Percentiles rank a stretch among this genome's conserved stretches.
These are phyloP conservation scores for Octopus bimaculoides DNA, from an alignment of 1,140 invertebrate genomes.

Conservation along the genomic window DNA sequence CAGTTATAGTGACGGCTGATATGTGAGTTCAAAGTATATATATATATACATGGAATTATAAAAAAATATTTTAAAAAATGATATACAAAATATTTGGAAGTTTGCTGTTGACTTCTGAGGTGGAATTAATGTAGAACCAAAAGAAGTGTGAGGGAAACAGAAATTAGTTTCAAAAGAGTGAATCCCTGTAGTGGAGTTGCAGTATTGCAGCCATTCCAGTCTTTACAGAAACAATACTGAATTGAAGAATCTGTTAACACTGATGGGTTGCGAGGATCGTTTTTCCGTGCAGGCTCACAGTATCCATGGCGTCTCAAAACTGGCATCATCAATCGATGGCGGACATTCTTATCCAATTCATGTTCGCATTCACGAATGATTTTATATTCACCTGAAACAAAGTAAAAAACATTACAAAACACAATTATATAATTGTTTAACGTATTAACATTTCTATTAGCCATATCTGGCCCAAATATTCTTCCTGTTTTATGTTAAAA, in stretches of 20 bases:
- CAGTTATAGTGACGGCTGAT: too few relatives aligned
- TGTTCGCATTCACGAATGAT: constrained; percentile 52
- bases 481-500: too few relatives aligned
- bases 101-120: too few relatives aligned
- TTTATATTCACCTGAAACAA: constrained; percentile 42
- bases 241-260: constrained; percentile 32
- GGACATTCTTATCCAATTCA: constrained; percentile 41
- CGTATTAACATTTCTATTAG: too few relatives aligned
- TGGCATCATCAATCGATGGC: constrained; percentile 49
- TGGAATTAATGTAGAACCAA: too few relatives aligned
- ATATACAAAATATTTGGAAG: too few relatives aligned
- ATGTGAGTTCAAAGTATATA: too few relatives aligned
- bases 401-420: background rate
- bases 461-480: too few relatives aligned
- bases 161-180: background rate
- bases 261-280: constrained; percentile 45
- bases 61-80: too few relatives aligned
- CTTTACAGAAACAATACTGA: constrained; percentile 55
- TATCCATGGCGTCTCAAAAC: constrained; percentile 53
- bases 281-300: constrained; percentile 49
- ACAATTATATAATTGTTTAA: background rate
- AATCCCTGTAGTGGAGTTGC: constrained; percentile 11
- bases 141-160: too few relatives aligned
- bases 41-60: too few relatives aligned
- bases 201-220: constrained; percentile 54